Conservation (phyloP, 1,140 invertebrate species). For the Notospermus geniculatus region DNA sequence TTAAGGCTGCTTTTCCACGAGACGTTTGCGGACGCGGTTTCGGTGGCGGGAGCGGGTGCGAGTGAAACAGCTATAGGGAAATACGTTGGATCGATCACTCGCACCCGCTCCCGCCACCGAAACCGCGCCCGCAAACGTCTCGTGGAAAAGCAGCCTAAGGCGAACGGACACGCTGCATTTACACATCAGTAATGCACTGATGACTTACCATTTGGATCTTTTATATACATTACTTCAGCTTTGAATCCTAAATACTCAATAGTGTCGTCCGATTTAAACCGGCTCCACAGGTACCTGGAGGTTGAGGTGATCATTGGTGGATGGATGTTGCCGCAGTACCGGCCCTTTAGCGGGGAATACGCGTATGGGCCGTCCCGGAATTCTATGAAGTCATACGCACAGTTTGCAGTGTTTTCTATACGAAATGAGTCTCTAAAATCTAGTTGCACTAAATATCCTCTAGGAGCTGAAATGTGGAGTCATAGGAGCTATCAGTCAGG, state of each 20-base stretch:
- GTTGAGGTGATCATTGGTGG: constrained; percentile 75
- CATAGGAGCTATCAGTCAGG: neutral
- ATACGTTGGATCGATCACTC: no score
- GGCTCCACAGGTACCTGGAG: constrained; percentile 76
- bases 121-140: no score
- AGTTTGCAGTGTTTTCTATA: constrained; percentile 69
- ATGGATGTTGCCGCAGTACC: constrained; percentile 74
- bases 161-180: constrained; percentile 20
- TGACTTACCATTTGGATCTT: constrained; percentile 33
- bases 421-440: constrained; percentile 81
- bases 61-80: no score
- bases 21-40: no score
- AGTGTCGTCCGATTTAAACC: constrained; percentile 80
- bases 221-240: constrained; percentile 70
- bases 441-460: constrained; percentile 70
- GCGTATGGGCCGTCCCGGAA: constrained; percentile 81
- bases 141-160: no score
- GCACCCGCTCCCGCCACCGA: no score
- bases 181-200: no score
- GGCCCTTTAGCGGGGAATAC: constrained; percentile 69
- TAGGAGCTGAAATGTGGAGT: constrained; percentile 65
- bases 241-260: constrained; percentile 81
- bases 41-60: no score
- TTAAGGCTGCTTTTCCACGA: no score
- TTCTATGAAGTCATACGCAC: constrained; percentile 81